Evolutionary conservation across 2,888 invertebrate genomes (phyloP).

Genomic region (Trichopoda pennipes): DNA sequence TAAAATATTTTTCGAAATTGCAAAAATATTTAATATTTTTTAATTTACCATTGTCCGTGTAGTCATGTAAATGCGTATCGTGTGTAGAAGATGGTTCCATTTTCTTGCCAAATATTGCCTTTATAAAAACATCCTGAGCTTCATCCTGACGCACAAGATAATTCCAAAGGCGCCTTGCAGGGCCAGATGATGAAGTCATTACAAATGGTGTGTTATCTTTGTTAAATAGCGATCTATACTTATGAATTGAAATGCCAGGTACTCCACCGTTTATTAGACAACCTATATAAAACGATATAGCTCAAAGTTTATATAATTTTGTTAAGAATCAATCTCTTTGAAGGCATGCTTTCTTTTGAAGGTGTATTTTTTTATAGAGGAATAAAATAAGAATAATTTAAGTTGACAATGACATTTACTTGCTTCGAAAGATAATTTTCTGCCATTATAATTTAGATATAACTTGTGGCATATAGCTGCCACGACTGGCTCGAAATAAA

Average conservation of each 20-base stretch:
- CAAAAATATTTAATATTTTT: too few species aligned
- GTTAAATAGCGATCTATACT: slow-evolving; percentile 94
- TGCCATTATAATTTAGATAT: too few species aligned
- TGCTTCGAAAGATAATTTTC: too few species aligned
- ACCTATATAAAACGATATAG: slow-evolving; percentile 80
- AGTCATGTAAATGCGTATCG: slow-evolving; percentile 30
- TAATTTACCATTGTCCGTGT: slow-evolving; percentile 59
- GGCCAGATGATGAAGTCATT: slow-evolving; percentile 87
- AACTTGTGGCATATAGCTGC: too few species aligned
- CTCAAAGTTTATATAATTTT: not conserved
- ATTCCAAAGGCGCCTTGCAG: slow-evolving; percentile 93
- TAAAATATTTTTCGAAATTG: too few species aligned
- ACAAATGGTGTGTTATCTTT: slow-evolving; percentile 97
- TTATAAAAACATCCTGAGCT: slow-evolving; percentile 96
- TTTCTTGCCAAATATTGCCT: slow-evolving; percentile 92
- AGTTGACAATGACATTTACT: too few species aligned
- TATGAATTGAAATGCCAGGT: slow-evolving; percentile 92
- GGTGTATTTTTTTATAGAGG: too few species aligned
- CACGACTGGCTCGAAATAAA: too few species aligned
- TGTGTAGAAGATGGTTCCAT: slow-evolving; percentile 46
- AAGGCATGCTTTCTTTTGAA: too few species aligned
- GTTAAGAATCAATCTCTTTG: not conserved
- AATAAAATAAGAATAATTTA: too few species aligned
- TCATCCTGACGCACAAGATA: slow-evolving; percentile 95
- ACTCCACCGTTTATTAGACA: slow-evolving; percentile 90